These are phyloP conservation scores for Spodoptera picta DNA, from an alignment of 2,888 invertebrate species.

Conservation along the genomic window DNA sequence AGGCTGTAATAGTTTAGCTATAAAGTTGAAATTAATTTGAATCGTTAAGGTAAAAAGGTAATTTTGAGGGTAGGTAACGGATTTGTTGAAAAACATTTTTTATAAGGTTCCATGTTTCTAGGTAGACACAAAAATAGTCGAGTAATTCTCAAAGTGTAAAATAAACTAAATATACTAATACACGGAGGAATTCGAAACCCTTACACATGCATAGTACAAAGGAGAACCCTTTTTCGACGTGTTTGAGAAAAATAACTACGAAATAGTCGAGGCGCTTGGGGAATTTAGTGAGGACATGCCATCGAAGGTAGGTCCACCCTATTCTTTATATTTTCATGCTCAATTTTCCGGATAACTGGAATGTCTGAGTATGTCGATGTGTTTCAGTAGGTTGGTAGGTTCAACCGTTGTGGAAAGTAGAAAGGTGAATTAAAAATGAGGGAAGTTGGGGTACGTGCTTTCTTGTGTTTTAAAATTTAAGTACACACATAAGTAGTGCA, in stretches of 20 bases:
- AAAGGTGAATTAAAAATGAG: no score
- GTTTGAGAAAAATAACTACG: constrained; percentile 45
- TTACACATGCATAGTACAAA: constrained; percentile 14
- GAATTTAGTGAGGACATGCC: constrained; percentile 20
- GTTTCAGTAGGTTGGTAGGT: neutral
- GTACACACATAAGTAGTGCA: no score
- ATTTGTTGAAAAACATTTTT: no score
- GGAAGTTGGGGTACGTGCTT: no score
- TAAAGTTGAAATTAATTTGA: no score
- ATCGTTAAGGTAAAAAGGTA: no score
- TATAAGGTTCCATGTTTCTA: no score
- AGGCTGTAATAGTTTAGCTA: no score
- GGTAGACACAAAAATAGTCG: no score
- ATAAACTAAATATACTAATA: constrained; percentile 17
- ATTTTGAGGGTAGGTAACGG: no score
- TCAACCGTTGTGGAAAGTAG: no score
- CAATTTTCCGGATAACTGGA: constrained; percentile 12
- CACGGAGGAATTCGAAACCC: constrained; percentile 33
- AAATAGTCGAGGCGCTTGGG: constrained; percentile 18
- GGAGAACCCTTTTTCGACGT: constrained; percentile 24
- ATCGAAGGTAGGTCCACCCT: constrained; percentile 7
- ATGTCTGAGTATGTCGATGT: neutral
- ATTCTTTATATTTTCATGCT: constrained; percentile 12
- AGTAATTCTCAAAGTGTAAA: neutral
- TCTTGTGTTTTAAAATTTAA: neutral